Percentiles rank a stretch among this genome's conserved stretches.
Evolutionary conservation across 2,113 vertebrate genomes (phyloP).

Genomic region (Archocentrus centrarchus): DNA sequence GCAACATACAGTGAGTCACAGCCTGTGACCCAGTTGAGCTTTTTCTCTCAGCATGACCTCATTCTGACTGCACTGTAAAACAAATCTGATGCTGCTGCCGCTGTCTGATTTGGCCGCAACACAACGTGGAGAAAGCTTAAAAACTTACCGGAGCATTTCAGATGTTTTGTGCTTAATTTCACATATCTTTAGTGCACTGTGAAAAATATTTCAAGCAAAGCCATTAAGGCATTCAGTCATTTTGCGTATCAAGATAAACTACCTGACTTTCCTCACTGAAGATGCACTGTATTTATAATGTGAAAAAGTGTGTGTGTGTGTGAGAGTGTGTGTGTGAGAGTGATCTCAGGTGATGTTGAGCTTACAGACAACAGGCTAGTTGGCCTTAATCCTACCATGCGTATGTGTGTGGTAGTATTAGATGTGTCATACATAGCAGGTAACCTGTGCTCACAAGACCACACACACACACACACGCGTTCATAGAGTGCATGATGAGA

Average conservation of each 20-base stretch:
- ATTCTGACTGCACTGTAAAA: conserved; percentile 63
- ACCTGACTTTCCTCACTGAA: neutral
- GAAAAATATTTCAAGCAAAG: neutral
- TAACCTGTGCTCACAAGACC: conserved; percentile 23
- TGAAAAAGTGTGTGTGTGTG: neutral
- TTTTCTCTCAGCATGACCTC: conserved; percentile 66
- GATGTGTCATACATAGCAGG: conserved; percentile 44
- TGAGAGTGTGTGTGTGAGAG: conserved; percentile 1
- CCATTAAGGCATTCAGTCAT: neutral
- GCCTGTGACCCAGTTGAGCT: conserved; percentile 70
- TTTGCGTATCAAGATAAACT: neutral
- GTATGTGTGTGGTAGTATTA: conserved; percentile 13
- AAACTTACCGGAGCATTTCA: neutral
- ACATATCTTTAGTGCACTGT: neutral
- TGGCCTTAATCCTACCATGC: conserved; percentile 60
- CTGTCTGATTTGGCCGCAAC: conserved; percentile 6
- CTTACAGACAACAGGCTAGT: conserved; percentile 53
- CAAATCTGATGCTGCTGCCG: conserved; percentile 45
- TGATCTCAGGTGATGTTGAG: conserved; percentile 50
- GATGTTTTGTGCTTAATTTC: neutral
- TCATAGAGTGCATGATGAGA: conserved; percentile 18
- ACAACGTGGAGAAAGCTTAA: neutral
- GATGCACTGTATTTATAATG: neutral
- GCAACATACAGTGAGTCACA: conserved; percentile 56
- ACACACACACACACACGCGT: conserved; percentile 8